Conservation (phyloP, 2,888 invertebrate genomes). For the Drosophila sordidula region DNA sequence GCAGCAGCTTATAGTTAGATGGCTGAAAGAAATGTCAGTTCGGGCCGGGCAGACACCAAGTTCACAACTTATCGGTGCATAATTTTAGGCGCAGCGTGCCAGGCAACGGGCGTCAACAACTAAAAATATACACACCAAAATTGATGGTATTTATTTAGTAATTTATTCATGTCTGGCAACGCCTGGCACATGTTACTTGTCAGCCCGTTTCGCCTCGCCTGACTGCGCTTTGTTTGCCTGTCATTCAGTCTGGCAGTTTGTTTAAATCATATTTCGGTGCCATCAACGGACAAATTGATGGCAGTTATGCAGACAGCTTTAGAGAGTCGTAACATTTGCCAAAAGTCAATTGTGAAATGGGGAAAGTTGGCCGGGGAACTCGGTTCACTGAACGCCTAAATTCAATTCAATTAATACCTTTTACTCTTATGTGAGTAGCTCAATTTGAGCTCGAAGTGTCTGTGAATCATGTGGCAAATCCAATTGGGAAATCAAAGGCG, state of each 20-base stretch:
- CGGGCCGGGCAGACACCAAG: constrained; percentile 16
- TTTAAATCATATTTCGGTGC: constrained; percentile 57
- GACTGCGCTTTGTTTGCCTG: constrained; percentile 51
- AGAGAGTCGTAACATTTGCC: constrained; percentile 2
- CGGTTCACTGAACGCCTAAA: constrained; percentile 8
- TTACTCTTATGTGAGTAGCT: constrained; percentile 23
- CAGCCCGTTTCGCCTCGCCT: constrained; percentile 30
- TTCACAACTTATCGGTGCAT: constrained; percentile 50
- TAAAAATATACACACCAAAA: constrained; percentile 46
- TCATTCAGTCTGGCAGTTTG: constrained; percentile 66
- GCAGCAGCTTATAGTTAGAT: constrained; percentile 7
- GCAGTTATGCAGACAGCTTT: constrained; percentile 10
- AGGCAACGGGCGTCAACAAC: constrained; percentile 63
- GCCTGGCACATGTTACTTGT: constrained; percentile 50
- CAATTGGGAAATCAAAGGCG: constrained; percentile 72
- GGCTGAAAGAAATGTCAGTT: constrained; percentile 17
- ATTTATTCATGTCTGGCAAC: constrained; percentile 65
- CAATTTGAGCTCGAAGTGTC: constrained; percentile 30
- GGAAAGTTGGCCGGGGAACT: background rate
- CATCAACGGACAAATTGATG: constrained; percentile 27
- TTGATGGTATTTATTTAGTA: constrained; percentile 74
- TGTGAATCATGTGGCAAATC: constrained; percentile 61
- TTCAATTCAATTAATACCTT: constrained; percentile 36
- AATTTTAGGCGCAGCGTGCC: constrained; percentile 37
- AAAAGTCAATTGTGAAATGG: constrained; percentile 13